These are phyloP conservation scores for Natator depressus DNA, from an alignment of 2,113 vertebrate genomes.

Conservation along the genomic window DNA sequence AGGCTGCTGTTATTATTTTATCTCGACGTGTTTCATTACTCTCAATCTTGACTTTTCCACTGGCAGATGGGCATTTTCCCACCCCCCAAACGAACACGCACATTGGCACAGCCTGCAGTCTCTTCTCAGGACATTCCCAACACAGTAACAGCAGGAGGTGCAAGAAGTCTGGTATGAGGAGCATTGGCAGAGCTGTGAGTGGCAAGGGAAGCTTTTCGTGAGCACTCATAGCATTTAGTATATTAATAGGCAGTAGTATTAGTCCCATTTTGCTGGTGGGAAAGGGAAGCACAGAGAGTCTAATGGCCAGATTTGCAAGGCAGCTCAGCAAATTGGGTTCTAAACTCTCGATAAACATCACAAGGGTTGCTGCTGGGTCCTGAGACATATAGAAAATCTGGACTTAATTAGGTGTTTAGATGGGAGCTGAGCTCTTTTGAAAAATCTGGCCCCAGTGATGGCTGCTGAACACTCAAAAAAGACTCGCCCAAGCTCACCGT, in stretches of 20 bases:
- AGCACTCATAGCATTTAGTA: neutral
- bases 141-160: neutral
- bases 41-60: neutral
- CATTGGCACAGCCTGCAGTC: accelerated
- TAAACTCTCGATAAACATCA: neutral
- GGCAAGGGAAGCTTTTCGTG: accelerated
- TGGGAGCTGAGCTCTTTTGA: accelerated
- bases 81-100: neutral
- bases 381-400: neutral
- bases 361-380: neutral
- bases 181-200: accelerated
- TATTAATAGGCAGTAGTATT: neutral
- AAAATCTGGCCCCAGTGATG: accelerated
- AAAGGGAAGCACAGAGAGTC: neutral
- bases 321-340: accelerated
- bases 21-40: neutral
- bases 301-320: neutral
- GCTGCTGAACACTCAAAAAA: accelerated
- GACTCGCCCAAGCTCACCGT: accelerated
- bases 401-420: neutral
- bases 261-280: neutral
- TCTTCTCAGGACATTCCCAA: neutral
- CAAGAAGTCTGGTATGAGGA: too few relatives aligned
- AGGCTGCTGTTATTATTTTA: neutral
- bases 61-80: neutral